Base-by-base conservation (phyloP, 2,888 invertebrate species). In the Melinopterus prodromus region DNA sequence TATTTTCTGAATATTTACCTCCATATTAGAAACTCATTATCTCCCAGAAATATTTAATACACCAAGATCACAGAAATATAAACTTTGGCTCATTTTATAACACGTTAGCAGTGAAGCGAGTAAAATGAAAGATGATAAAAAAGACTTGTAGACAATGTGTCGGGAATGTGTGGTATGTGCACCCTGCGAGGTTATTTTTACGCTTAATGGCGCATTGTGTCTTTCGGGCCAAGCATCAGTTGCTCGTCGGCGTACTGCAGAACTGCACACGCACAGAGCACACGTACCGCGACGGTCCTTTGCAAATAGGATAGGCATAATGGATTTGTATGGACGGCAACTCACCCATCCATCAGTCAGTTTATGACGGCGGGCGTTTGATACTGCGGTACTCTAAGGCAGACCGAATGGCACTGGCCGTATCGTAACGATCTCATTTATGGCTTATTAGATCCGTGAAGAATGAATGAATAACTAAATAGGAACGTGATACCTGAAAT, bases 381-480 rank as follows among this genome's bases (percentile, higher is more conserved):
- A 80, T 80, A 80, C 76, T 2, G 7, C 53, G 53, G 53, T 2
- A 7, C 3, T 7, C 53, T 9, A 12, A 1, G 53, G 80, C 70
- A 78, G 76, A 76, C 76, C 69, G 78, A 79, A 80, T 77, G 80
- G 76, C 80, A 78, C 76, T 78, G 69, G 77, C 80, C 71, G 80
- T 80, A 80, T 80, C 80, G 71, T 80, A 80, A 80, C 80, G 80
- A 80, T 80, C 80, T 80, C 80, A 77, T 78, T 80, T 80, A 80
- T 80, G 80, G 77, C 69, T 78, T 78, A 80, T 80, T 80, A 78
- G 77, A 78, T 69, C 80, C 80, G 72, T 80, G 78, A 78, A 80
- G 80, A 76, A 69, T 76, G 78, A 78, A 80, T 78, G 78, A 78
- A 80, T 78, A 76, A 77, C 37, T 77, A 77, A 69, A 71, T 36